These are phyloP conservation scores for Thymelicus lineola DNA, from an alignment of 2,888 invertebrate species.

Conservation along the genomic window DNA sequence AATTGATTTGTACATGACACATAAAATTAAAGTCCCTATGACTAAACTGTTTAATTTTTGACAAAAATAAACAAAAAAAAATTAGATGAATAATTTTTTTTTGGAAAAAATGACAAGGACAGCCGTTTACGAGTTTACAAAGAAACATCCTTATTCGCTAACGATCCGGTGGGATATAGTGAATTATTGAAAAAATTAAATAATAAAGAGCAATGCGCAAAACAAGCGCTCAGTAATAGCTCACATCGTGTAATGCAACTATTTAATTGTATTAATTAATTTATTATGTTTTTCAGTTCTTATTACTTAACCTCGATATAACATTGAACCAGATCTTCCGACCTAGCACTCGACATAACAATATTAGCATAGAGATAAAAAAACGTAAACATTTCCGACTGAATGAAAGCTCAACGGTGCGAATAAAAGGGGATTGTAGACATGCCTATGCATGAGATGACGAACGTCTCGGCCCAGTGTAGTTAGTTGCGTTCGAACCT, in stretches of 20 bases:
- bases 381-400: slow-evolving; percentile 24
- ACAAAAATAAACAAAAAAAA: too few species aligned
- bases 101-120: too few species aligned
- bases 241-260: neutral
- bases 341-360: slow-evolving; percentile 9
- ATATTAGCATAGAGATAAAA: slow-evolving; percentile 15
- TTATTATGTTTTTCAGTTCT: neutral
- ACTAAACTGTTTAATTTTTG: too few species aligned
- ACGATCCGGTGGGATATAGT: too few species aligned
- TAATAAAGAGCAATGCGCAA: too few species aligned
- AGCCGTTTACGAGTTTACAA: too few species aligned
- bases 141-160: too few species aligned
- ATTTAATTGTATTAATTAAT: neutral
- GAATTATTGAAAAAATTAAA: too few species aligned
- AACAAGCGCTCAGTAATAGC: neutral
- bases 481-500: neutral
- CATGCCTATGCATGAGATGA: slow-evolving; percentile 27
- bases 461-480: neutral
- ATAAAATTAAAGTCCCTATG: too few species aligned
- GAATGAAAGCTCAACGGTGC: slow-evolving; percentile 19
- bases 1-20: too few species aligned
- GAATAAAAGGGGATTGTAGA: slow-evolving; percentile 12
- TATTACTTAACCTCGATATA: neutral
- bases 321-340: neutral
- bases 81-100: too few species aligned